Base-by-base conservation (phyloP, 2,888 invertebrate genomes). In the Tyria jacobaeae region DNA sequence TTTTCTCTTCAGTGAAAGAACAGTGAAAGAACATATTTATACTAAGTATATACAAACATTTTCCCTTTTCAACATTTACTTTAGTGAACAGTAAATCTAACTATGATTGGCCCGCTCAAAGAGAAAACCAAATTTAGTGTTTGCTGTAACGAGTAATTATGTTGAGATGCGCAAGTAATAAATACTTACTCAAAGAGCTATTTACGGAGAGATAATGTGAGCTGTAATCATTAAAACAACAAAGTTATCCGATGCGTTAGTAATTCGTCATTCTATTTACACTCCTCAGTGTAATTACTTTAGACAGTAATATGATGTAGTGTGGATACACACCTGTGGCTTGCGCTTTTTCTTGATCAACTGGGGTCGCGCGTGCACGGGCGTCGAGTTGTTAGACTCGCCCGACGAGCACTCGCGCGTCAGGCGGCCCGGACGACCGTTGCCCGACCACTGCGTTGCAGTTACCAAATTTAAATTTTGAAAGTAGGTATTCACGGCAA, bases 341-440 rank as follows among this genome's bases (percentile, higher is more conserved):
- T 89, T 89, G 79, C 94, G 91, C 72, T 92, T 90, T 84, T 94
- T 94, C 79, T 89, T 90, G 66, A 81, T 76, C 31, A 86, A 76
- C 27, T 86, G 80, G 55, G 91, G 89, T 1, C 89, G 83, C 75
- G 93, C 89, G 84, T 95, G 95, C 57, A 95, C 90, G 12, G 95
- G 95, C 69, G 95, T 95, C 73, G 95, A 95, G 65, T 86, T 94
- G 67, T 88, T 82, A 25, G 79, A 89, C 71, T 85, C 88, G 66
- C 86, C 84, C 41, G 89, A 85, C 62, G 81, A 82, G 63, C 58
- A 31, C 41, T 66, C 73, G 50, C 77, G 74, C 57, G 69, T 62
- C 60, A 39, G 57, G 57, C 66, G 57, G 64, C 17, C 60, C 52
- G n/a, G 35, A 51, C 14, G 62, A 51, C 60, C 70, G 44, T 60